Evolutionary conservation across 2,888 invertebrate species (phyloP).

Genomic region (Pocota personata): DNA sequence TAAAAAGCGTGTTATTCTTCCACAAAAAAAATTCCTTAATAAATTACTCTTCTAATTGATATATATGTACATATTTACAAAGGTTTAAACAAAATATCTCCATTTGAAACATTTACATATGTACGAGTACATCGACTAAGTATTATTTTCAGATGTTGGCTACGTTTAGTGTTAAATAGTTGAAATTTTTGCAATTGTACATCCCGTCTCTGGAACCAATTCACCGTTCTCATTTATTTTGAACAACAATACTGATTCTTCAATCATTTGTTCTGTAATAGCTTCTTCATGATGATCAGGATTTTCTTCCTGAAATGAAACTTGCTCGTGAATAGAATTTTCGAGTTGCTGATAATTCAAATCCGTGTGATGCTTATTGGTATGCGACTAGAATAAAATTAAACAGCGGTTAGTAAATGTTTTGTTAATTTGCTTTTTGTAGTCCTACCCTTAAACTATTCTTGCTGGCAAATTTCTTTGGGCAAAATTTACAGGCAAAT

Average conservation of each 20-base stretch:
- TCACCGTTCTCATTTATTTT: slow-evolving; percentile 22
- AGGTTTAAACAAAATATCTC: too few species aligned
- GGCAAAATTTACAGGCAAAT: neutral
- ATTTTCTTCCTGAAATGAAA: neutral
- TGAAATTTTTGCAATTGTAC: neutral
- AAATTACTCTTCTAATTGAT: too few species aligned
- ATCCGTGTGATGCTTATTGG: neutral
- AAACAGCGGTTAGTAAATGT: neutral
- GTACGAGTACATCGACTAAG: too few species aligned
- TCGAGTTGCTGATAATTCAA: neutral
- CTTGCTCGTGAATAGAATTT: neutral
- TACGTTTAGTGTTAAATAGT: too few species aligned
- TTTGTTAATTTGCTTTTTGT: neutral
- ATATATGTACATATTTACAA: too few species aligned
- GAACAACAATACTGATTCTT: slow-evolving; percentile 23
- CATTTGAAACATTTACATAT: too few species aligned
- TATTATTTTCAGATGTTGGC: too few species aligned
- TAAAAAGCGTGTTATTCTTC: too few species aligned
- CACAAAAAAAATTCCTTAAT: too few species aligned
- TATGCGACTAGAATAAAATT: slow-evolving; percentile 5
- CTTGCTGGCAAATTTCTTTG: slow-evolving; percentile 5
- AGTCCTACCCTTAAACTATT: slow-evolving; percentile 4
- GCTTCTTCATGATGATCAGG: neutral
- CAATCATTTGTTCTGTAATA: neutral
- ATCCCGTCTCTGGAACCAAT: slow-evolving; percentile 5